Evolutionary conservation across 2,113 vertebrate species (phyloP), one percentile per base, ranked within the genome.

Genomic region (Atrichornis clamosus): DNA sequence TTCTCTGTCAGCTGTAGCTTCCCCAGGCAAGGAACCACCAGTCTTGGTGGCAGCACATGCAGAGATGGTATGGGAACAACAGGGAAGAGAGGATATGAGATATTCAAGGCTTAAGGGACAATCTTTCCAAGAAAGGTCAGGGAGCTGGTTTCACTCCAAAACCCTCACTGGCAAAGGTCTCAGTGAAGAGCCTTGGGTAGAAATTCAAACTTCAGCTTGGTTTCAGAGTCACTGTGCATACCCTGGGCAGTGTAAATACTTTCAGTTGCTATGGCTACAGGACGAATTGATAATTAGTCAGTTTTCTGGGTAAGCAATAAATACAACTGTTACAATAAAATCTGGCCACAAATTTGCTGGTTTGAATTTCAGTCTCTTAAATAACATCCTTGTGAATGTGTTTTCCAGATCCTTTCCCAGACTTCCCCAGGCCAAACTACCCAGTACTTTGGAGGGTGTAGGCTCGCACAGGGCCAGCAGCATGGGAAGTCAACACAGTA

Each of bases 361-460:
- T 94, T 89, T 93, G 79, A 83, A 74, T 80, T 93, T 93, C 75
- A 77, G 32, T 78, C 37, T 78, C 56, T 89, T 78, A 88, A 95
- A 93, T 85, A 83, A 65, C 33, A 35, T 41, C 33, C 76, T 32
- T 76, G 42, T 18, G 20, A 91, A 39, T 4, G 9, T 55, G 23
- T 49, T 83, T 93, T 73, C 78, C 76, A 90, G 52, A 70, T 86
- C 44, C 12, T 55, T 91, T 88, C 56, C 75, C 76, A 74, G 76
- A 50, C 33, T 64, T 74, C 46, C 53, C 53, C 68, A 58, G 11
- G 9, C 60, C 68, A 94, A 94, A 75, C 64, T 62, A 59, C 42
- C 65, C 5, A 0, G 27, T 44, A 46, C 59, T 93, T 90, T 60
- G 42, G 59, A 90, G 82, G 90, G 70, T 3, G 39, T 46, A 84